Evolutionary conservation across 2,113 vertebrate species (phyloP), one percentile per base, ranked within the genome.

Genomic region (Petroica traversi): DNA sequence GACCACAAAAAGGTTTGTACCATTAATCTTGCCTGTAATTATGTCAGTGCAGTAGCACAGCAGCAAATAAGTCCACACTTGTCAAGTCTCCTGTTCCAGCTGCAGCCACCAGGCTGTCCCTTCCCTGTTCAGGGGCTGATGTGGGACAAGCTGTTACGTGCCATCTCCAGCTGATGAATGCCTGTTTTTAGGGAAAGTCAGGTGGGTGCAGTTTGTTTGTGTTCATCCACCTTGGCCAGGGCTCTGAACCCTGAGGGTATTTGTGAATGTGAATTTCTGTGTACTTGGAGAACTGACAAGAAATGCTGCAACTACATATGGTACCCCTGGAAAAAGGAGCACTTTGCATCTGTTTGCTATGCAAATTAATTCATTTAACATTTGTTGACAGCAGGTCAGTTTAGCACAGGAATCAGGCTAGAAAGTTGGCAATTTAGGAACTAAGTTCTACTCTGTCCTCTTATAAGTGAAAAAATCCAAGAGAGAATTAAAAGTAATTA

Each of bases 261-360:
- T 18, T 74, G 63, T 34, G 89, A 94, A 89, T 52, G 48, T 0
- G 8, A 85, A 73, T 96, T 88, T 68, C 82, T 74, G 55, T 33
- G 58, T 67, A 67, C 78, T 96, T 96, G 93, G 93, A 96, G 82
- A 93, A 96, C 5, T 96, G 92, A 93, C 94, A 96, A 93, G 92
- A 88, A 94, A 80, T 29, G 82, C 93, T 90, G 72, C 94, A 95
- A 46, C 88, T 91, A 84, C 96, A 97, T 95, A 97, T 96, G 94
- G 93, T 55, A 94, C 61, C 38, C 34, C 88, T 92, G 88, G 92
- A 96, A 96, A 94, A 95, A 77, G 88, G 72, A 94, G 85, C 82
- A 90, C 75, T 96, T 62, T 92, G 92, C 94, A 96, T 96, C 96
- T 96, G 93, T 86, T 96, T 97, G 88, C 85, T 92, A 96, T 94